Conservation (phyloP, 2,113 vertebrate species). For the Heterocephalus glaber region DNA sequence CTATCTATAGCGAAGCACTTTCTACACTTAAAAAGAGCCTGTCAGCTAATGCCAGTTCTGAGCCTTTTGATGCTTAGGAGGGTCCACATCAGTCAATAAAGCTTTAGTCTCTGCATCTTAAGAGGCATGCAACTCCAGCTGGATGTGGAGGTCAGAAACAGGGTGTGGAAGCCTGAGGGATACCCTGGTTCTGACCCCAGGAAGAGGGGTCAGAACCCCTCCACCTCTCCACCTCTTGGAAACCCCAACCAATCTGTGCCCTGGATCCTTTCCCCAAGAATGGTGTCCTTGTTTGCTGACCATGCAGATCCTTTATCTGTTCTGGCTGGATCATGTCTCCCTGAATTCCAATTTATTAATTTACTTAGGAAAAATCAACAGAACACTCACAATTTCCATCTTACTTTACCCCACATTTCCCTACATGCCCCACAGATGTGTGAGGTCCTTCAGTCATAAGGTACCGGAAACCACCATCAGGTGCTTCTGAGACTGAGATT, state of each 20-base stretch:
- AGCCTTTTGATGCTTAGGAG: slow-evolving; percentile 38
- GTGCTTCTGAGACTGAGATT: background rate
- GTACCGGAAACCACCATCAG: background rate
- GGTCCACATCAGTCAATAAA: slow-evolving; percentile 42
- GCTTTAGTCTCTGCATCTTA: slow-evolving; percentile 9
- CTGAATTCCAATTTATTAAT: background rate
- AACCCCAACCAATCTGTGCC: background rate
- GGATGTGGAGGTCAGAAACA: background rate
- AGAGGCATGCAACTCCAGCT: background rate
- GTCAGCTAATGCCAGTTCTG: slow-evolving; percentile 34
- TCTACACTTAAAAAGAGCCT: slow-evolving; percentile 47
- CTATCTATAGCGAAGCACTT: slow-evolving; percentile 64
- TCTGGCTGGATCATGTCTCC: background rate
- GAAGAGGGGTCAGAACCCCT: background rate
- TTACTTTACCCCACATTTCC: background rate
- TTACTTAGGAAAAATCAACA: background rate
- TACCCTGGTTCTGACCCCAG: background rate
- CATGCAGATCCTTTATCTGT: background rate
- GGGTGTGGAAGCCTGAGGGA: background rate
- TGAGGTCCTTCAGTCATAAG: background rate
- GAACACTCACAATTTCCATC: background rate
- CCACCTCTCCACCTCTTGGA: rapidly evolving
- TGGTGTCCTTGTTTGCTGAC: background rate
- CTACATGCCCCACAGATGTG: background rate
- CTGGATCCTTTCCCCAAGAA: background rate